Evolutionary conservation across 37 sponge, comb jelly and placozoan species (phyloP).

Genomic region (Ephydatia muelleri): DNA sequence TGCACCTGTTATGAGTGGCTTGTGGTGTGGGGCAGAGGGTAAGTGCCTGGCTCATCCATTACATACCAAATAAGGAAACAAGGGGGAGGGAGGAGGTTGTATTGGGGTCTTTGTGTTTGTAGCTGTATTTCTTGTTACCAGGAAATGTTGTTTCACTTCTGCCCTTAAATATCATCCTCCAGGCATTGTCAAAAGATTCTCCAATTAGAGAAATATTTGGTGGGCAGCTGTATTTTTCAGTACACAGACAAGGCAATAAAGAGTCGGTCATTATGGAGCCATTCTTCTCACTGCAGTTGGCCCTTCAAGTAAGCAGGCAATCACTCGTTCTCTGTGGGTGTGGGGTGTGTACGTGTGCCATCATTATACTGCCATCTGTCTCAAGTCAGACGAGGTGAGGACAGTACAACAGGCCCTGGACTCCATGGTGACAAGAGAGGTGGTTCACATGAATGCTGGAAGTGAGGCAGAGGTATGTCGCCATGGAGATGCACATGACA

Average conservation of each 20-base stretch:
- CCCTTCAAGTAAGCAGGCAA: constrained; percentile 81
- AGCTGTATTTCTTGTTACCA: too few species aligned
- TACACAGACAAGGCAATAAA: constrained; percentile 82
- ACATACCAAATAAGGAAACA: too few species aligned
- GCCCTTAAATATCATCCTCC: neutral
- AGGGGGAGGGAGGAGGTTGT: too few species aligned
- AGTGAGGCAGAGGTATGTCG: constrained; percentile 26
- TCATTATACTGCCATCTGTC: neutral
- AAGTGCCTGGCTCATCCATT: too few species aligned
- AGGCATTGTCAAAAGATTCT: constrained; percentile 74
- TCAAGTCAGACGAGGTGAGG: constrained; percentile 60
- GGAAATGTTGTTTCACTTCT: neutral
- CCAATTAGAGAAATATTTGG: constrained; percentile 93
- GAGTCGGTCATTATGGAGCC: constrained; percentile 94
- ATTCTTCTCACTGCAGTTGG: constrained; percentile 95
- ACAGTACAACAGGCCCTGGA: constrained; percentile 77
- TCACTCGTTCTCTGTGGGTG: too few species aligned
- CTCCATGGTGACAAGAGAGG: constrained; percentile 56
- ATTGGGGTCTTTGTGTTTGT: too few species aligned
- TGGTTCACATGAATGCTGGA: constrained; percentile 32
- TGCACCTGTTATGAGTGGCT: too few species aligned
- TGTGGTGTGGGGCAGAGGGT: too few species aligned
- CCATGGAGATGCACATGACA: neutral
- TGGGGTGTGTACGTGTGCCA: neutral
- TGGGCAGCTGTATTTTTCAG: constrained; percentile 80